These are phyloP conservation scores for Excalfactoria chinensis DNA, from an alignment of 2,113 vertebrate species.

Conservation along the genomic window DNA sequence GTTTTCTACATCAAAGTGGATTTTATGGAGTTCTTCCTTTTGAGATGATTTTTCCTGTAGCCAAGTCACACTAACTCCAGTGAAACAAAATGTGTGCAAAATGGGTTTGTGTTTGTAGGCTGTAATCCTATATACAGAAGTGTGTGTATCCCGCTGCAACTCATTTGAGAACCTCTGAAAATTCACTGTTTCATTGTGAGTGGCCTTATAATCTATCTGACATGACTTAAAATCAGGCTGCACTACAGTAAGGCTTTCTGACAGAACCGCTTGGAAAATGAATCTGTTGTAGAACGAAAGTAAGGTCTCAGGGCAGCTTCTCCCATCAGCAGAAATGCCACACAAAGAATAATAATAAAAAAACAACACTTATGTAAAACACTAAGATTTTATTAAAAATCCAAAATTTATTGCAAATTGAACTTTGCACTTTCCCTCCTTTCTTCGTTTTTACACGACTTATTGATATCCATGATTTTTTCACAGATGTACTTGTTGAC, in stretches of 20 bases:
- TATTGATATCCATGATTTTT: constrained; percentile 99
- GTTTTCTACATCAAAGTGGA: constrained; percentile 31
- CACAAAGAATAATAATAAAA: constrained; percentile 36
- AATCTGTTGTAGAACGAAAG: background rate
- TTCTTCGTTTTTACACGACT: constrained; percentile 99
- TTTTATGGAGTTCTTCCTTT: constrained; percentile 36
- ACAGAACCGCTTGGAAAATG: constrained; percentile 18
- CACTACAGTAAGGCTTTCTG: constrained; percentile 3
- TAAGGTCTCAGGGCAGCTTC: background rate
- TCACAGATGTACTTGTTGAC: constrained; percentile 99
- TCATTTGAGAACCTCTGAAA: constrained; percentile 12
- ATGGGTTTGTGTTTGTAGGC: background rate
- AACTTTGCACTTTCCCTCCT: constrained; percentile 93
- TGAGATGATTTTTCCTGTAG: constrained; percentile 4
- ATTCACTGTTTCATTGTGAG: background rate
- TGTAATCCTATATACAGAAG: background rate
- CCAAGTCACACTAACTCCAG: background rate
- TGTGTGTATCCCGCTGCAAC: constrained; percentile 7
- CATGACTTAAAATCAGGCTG: constrained; percentile 41
- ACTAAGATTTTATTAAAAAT: constrained; percentile 82
- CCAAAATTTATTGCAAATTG: constrained; percentile 86
- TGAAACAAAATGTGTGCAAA: background rate
- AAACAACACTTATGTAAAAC: constrained; percentile 73
- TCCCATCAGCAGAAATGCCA: constrained; percentile 46
- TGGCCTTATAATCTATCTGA: constrained; percentile 8